Evolutionary conservation across 2,797 vertebrate genomes (phyloP), one percentile per base, ranked within the genome.

Genomic region (Mormyrops boulengeri): DNA sequence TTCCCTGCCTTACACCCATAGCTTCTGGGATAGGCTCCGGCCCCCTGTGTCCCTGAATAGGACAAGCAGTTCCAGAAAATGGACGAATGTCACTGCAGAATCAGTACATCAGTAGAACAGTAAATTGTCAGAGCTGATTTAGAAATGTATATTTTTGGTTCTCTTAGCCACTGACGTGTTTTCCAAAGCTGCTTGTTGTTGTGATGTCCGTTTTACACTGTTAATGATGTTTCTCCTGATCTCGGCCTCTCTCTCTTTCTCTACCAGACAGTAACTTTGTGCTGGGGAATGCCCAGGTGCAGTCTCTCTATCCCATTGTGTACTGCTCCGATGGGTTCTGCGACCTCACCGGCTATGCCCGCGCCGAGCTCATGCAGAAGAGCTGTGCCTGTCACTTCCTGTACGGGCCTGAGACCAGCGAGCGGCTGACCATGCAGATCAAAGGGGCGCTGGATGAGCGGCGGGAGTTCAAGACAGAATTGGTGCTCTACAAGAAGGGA

Each of bases 241-340:
- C 66, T 73, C 34, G 38, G 73, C 88, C 85, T 62, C 38, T 88
- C 91, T 89, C 89, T 92, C 90, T 91, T 91, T 66, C 84, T 41
- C 12, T 91, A 11, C 38, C 92, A 96, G 96, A 96, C 93, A 96
- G 96, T 88, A 96, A 96, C 95, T 96, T 96, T 89, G 96, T 96
- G 1, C 94, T 96, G 94, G 96, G 96, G 1, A 96, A 96, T 9
- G 96, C 96, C 49, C 96, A 96, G 93, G 96, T 96, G 38, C 95
- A 95, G 93, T 95, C 95, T 1, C 94, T 96, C 86, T 96, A 96
- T 91, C 96, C 96, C 89, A 96, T 96, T 14, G 96, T 96, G 38
- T 96, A 96, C 94, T 96, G 96, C 93, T 96, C 96, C 0, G 96
- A 96, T 44, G 96, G 96, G 0, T 96, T 96, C 95, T 96, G 95